Percentiles rank a stretch among this genome's conserved stretches.
Evolutionary conservation across 2,797 vertebrate genomes (phyloP).

Genomic region (Cygnus olor): DNA sequence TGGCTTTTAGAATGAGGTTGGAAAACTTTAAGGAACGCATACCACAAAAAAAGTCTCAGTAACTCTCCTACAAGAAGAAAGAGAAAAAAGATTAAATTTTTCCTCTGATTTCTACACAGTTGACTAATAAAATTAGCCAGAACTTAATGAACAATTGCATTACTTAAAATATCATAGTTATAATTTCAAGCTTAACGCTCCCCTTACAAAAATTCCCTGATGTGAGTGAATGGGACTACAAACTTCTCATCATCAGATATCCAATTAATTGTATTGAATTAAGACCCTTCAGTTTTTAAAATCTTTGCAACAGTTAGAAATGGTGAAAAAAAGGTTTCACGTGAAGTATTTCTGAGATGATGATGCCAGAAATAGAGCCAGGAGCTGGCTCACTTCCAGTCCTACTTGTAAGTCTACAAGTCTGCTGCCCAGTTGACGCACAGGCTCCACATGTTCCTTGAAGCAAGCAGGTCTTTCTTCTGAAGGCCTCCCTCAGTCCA

Average conservation of each 20-base stretch:
- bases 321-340: neutral
- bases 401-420: neutral
- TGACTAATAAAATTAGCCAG: neutral
- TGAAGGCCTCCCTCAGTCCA: neutral
- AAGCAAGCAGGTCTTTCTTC: neutral
- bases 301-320: neutral
- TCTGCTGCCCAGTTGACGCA: neutral
- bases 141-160: neutral
- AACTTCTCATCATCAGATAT: neutral
- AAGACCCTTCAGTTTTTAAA: neutral
- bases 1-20: neutral
- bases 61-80: neutral
- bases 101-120: neutral
- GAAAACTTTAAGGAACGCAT: neutral
- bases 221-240: neutral
- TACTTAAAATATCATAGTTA: neutral
- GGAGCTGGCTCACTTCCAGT: neutral
- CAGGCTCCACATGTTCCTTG: neutral
- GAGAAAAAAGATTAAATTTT: neutral
- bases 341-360: neutral
- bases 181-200: neutral
- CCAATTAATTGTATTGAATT: neutral
- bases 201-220: neutral
- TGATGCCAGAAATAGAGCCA: neutral
- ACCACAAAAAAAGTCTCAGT: neutral